Percentiles rank a stretch among this genome's conserved stretches.
Conservation (phyloP, 92 coral and sea anemone genomes). For the Phymanthus crucifer region DNA sequence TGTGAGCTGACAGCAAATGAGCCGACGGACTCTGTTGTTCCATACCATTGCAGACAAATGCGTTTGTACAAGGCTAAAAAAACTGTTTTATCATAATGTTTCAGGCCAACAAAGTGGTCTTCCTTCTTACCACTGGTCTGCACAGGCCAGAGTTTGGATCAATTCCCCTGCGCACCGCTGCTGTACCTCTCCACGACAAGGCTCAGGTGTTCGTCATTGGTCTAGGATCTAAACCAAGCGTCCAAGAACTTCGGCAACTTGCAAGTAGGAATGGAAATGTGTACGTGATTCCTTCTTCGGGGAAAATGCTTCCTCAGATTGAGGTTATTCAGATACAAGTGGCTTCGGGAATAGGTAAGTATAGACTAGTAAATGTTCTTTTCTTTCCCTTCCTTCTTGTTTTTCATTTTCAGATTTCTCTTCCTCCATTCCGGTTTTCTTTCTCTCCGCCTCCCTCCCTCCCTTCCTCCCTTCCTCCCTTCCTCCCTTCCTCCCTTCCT, state of each 20-base stretch:
- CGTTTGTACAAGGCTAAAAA: no score
- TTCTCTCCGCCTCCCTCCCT: no score
- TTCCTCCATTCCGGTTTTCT: no score
- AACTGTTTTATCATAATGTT: not conserved
- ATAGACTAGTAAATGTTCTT: not conserved
- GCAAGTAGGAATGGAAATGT: conserved; percentile 42
- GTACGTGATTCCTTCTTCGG: conserved; percentile 35
- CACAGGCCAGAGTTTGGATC: conserved; percentile 45
- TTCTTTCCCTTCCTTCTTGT: no score
- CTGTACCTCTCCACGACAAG: conserved; percentile 53
- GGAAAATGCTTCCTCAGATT: conserved; percentile 22
- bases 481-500: no score
- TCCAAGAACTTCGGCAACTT: conserved; percentile 46
- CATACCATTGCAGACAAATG: no score
- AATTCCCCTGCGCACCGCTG: conserved; percentile 57
- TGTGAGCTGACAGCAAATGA: no score
- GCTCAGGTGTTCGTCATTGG: conserved; percentile 75
- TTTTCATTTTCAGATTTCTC: no score
- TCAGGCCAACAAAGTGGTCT: conserved; percentile 46
- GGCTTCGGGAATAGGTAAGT: conserved; percentile 48
- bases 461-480: no score
- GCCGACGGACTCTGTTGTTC: no score
- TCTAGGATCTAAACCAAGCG: conserved; percentile 60
- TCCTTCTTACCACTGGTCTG: conserved; percentile 66
- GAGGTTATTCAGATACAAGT: conserved; percentile 33